A percentile compares a stretch with the other conserved stretches of the same genome.
phyloP scores from a whole-genome alignment of 2,888 invertebrate genomes.

The Entomobrya proxima region DNA sequence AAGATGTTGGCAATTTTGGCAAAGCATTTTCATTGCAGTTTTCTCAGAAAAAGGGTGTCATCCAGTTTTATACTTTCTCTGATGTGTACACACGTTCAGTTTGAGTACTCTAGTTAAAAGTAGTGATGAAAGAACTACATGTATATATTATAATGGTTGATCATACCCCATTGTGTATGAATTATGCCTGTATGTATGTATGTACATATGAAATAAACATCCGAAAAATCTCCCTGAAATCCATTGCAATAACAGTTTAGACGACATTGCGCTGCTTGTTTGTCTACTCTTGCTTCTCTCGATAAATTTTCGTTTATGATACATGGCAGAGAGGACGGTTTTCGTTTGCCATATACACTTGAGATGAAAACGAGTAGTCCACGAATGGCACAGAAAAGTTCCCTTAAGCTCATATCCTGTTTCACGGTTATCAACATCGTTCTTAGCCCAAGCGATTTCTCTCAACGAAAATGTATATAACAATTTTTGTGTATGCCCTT shows the following conservation, averaged over 20 bases:
- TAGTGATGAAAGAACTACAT: neutral
- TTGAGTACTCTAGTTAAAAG: neutral
- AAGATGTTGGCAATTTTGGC: conserved; percentile 50
- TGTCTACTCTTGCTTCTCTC: conserved; percentile 11
- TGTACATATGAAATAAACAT: neutral
- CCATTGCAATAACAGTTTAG: conserved; percentile 52
- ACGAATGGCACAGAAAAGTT: neutral
- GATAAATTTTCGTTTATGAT: neutral
- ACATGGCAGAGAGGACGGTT: neutral
- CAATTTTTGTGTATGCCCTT: neutral
- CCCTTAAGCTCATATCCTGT: conserved; percentile 34
- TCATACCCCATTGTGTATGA: neutral
- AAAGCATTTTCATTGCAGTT: conserved; percentile 26
- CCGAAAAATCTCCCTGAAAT: conserved; percentile 39
- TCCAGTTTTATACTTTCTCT: neutral
- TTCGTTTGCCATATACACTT: neutral
- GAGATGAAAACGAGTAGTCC: neutral
- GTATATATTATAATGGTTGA: neutral
- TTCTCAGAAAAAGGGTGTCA: conserved; percentile 5
- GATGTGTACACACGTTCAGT: neutral
- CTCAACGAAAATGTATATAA: conserved; percentile 24
- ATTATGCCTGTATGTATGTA: neutral
- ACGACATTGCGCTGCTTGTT: conserved; percentile 47
- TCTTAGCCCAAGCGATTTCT: neutral
- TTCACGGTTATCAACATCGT: conserved; percentile 45